Percentiles rank a stretch among this genome's conserved stretches.
Evolutionary conservation across 2,113 vertebrate species (phyloP).

Genomic region (Protomyctophum bolini): DNA sequence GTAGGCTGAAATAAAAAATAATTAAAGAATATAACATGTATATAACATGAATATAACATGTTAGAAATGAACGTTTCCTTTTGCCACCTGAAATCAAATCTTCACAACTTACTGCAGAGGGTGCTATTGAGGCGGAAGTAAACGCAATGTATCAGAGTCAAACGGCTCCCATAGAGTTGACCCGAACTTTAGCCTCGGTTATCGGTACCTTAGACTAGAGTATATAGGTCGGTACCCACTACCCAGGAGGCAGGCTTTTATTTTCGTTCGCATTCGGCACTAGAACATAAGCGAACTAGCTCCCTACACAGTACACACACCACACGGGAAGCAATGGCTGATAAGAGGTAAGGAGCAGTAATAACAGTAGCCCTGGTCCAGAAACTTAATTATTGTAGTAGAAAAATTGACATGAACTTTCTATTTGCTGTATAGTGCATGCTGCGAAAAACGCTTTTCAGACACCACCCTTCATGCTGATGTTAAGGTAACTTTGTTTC

Average conservation of each 20-base stretch:
- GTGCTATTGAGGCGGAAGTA: not conserved
- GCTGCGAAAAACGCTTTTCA: conserved; percentile 16
- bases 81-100: no score
- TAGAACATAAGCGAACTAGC: no score
- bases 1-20: no score
- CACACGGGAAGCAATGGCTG: conserved; percentile 31
- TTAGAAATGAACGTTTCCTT: no score
- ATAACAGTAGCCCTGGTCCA: no score
- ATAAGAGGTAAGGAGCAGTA: conserved; percentile 40
- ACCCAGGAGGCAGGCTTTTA: no score
- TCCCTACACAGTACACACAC: not conserved
- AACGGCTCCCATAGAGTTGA: not conserved
- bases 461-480: conserved; percentile 50
- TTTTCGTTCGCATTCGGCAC: no score
- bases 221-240: no score
- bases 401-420: not conserved
- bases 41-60: no score
- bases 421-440: conserved; percentile 3
- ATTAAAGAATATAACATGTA: no score
- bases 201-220: no score
- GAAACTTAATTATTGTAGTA: not conserved
- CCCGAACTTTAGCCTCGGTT: not conserved
- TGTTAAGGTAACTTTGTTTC: conserved; percentile 67
- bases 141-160: not conserved
- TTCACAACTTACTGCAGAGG: not conserved